Percentiles rank a stretch among this genome's conserved stretches.
Evolutionary conservation across 2,113 vertebrate genomes (phyloP).

Genomic region (Aspiorhynchus laticeps): DNA sequence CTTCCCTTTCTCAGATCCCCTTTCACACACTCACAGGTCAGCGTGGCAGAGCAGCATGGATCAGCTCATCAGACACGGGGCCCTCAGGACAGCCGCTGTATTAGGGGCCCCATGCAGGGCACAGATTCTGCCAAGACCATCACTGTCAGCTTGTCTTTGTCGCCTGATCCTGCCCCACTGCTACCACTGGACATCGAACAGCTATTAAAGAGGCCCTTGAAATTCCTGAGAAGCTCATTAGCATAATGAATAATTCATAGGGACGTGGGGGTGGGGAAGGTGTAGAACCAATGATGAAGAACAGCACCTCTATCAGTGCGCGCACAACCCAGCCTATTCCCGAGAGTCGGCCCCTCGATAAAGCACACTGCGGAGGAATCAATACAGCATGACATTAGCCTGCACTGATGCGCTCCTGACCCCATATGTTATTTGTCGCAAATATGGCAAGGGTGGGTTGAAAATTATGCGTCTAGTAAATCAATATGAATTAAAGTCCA

Average conservation of each 20-base stretch:
- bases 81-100: constrained; percentile 59
- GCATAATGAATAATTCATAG: constrained; percentile 63
- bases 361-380: constrained; percentile 46
- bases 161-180: constrained; percentile 33
- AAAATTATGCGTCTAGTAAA: constrained; percentile 34
- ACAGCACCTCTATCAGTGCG: constrained; percentile 54
- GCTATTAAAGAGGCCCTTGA: constrained; percentile 59
- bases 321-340: constrained; percentile 43
- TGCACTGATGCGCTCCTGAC: constrained; percentile 43
- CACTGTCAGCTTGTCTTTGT: constrained; percentile 58
- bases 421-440: constrained; percentile 32
- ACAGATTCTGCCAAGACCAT: constrained; percentile 61
- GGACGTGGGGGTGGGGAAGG: constrained; percentile 33
- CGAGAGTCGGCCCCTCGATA: constrained; percentile 45
- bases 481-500: constrained; percentile 41
- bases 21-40: constrained; percentile 62
- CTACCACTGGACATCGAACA: constrained; percentile 48
- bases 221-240: constrained; percentile 59
- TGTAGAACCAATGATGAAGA: constrained; percentile 55
- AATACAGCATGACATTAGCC: constrained; percentile 57
- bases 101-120: constrained; percentile 52
- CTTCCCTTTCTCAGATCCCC: constrained; percentile 74
- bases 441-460: constrained; percentile 16
- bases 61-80: constrained; percentile 49
- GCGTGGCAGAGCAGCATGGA: constrained; percentile 13